Base-by-base conservation (phyloP, 2,113 vertebrate species). In the Ceuthmochares aereus region DNA sequence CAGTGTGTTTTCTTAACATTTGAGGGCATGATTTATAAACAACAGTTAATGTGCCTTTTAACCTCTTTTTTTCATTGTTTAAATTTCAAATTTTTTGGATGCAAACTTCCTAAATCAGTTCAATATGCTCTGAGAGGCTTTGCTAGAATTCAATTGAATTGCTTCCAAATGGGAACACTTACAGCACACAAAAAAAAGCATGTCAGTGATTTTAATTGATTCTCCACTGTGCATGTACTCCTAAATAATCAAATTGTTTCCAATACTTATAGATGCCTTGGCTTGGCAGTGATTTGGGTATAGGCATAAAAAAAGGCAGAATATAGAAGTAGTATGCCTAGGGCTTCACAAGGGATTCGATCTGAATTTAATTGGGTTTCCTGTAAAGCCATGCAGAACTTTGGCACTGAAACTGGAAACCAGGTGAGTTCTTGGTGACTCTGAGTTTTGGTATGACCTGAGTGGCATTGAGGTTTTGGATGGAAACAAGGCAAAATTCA, bases 81-180 rank as follows among this genome's bases (percentile, higher is more conserved):
- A 81, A 92, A 91, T 96, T 97, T 95, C 78, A 74, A 29, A 56
- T 90, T 96, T 97, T 91, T 96, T 95, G 92, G 86, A 91, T 82
- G 52, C 85, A 80, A 95, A 83, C 69, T 79, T 70, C 86, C 93
- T 86, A 95, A 84, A 97, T 96, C 95, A 96, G 79, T 97, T 97
- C 96, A 97, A 81, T 92, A 77, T 87, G 92, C 55, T 82, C 75
- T 60, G 42, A 42, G 70, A 67, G 69, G 77, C 83, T 95, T 87
- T 93, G 73, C 69, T 96, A 95, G 81, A 93, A 93, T 95, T 79
- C 7, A 32, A 56, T 67, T 87, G 87, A 86, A 62, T 94, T 95
- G 85, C 72, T 97, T 97, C 95, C 96, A 97, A 97, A 92, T 92
- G 93, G 92, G 72, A 87, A 58, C 64, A 43, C 73, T 85, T 87